Base-by-base conservation (phyloP, 1,140 invertebrate genomes). In the Planococcus citri region DNA sequence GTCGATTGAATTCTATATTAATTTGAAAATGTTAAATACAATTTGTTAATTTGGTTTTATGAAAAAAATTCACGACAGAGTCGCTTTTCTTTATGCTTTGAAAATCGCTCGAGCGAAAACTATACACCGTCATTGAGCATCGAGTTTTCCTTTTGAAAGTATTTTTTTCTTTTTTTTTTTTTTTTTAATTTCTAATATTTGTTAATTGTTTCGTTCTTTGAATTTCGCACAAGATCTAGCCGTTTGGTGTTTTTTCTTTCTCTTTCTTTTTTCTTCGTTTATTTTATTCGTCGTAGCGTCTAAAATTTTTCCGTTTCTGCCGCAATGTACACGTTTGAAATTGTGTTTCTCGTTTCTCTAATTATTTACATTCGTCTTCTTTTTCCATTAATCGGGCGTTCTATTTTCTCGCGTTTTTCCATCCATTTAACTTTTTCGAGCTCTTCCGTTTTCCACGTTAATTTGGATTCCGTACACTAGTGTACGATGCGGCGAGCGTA, bases 401-500 rank as follows among this genome's bases (percentile, higher is more conserved):
- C 41, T 51, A 51, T 51, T 51, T 51, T 51, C 41, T 51, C 41
- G 41, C 41, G 41, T 51, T 51, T 51, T 51, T 51, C 41, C 41
- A 51, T 51, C 41, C 41, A 20, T 14, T 51, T 51, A 51, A 51
- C 41, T 51, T 51, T 51, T 51, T 51, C 41, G 12, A 33, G 29
- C 29, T 33, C 29, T 33, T 33, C 29, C 29, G 29, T 33, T 33
- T n/a, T 33, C 29, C 29, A 33, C 29, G 29, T 33, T 33, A 33
- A 33, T 33, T 33, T 33, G 4, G 3, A 6, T 33, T 33, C 12
- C 12, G 4, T 33, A 33, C 29, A 6, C n/a, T n/a, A n/a, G n/a
- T 33, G 12, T 12, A 17, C 41, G 41, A 51, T 20, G 3, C n/a
- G n/a, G n/a, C n/a, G n/a, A n/a, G n/a, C n/a, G n/a, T 2, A 20